A percentile compares a stretch with the other conserved stretches of the same genome.
phyloP scores from a whole-genome alignment of 2,888 invertebrate genomes.

The Drosophila nigritarsus region DNA sequence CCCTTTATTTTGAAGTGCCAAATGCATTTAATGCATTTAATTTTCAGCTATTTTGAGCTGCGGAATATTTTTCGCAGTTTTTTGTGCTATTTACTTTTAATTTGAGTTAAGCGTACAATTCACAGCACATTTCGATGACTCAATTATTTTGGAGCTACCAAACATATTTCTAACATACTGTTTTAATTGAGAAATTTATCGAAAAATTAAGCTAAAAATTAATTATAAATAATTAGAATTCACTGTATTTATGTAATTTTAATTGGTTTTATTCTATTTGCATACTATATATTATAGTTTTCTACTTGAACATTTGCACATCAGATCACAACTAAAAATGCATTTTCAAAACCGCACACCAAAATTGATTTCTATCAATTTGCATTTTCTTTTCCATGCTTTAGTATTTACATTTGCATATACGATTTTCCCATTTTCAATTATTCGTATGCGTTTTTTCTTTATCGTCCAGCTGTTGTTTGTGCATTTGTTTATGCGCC shows the following conservation, averaged over 20 bases:
- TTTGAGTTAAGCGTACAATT: neutral
- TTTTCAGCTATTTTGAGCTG: conserved; percentile 28
- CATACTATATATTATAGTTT: neutral
- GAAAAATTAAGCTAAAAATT: neutral
- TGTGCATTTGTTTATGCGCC: conserved; percentile 31
- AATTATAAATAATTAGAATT: neutral
- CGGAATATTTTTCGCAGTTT: neutral
- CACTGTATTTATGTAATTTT: conserved; percentile 4
- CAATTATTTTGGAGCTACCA: neutral
- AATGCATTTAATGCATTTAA: conserved; percentile 34
- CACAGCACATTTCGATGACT: neutral
- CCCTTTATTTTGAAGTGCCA: conserved; percentile 44
- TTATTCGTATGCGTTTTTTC: conserved; percentile 16
- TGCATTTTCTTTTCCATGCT: neutral
- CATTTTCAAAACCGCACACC: neutral
- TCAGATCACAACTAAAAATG: conserved; percentile 2
- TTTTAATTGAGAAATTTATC: neutral
- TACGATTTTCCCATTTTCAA: conserved; percentile 5
- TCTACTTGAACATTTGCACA: neutral
- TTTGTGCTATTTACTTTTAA: neutral
- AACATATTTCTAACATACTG: neutral
- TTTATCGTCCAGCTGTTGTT: conserved; percentile 33
- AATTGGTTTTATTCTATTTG: neutral
- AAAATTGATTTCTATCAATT: neutral
- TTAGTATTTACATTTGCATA: neutral